Evolutionary conservation across 2,888 invertebrate genomes (phyloP).

Genomic region (Branchipolynoe longqiensis): DNA sequence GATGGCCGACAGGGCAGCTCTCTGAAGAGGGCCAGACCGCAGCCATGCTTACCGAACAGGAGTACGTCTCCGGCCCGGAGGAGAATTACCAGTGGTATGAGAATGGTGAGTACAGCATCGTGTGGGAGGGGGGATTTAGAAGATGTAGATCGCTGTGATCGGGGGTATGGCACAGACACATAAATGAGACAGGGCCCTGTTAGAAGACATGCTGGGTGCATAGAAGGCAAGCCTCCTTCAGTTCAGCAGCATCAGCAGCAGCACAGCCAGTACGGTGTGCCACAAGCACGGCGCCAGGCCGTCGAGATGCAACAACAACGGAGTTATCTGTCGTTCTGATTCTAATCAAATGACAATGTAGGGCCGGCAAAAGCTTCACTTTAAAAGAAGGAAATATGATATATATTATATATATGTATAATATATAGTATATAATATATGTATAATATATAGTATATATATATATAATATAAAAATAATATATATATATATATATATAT

Average conservation of each 20-base stretch:
- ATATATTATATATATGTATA: background rate
- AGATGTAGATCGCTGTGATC: background rate
- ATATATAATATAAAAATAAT: background rate
- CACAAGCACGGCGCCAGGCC: too few species aligned
- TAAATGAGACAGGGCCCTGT: background rate
- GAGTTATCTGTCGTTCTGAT: too few species aligned
- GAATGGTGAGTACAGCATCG: slow-evolving; percentile 30
- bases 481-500: background rate
- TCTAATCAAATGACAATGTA: too few species aligned
- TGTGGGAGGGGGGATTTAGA: background rate
- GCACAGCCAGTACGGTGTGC: background rate
- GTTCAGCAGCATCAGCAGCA: background rate
- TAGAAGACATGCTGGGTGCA: background rate
- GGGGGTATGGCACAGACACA: background rate
- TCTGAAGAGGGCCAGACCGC: background rate
- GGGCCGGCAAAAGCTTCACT: too few species aligned
- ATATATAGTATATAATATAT: background rate
- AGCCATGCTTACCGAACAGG: slow-evolving; percentile 57
- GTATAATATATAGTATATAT: background rate
- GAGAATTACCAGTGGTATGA: slow-evolving; percentile 55
- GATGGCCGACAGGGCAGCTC: background rate
- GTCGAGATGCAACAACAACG: too few species aligned
- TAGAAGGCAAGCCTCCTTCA: background rate
- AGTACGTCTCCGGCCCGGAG: slow-evolving; percentile 52
- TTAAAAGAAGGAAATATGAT: too few species aligned